phyloP scores from a whole-genome alignment of 2,888 invertebrate genomes.

The Ichneumoninae sp. region DNA sequence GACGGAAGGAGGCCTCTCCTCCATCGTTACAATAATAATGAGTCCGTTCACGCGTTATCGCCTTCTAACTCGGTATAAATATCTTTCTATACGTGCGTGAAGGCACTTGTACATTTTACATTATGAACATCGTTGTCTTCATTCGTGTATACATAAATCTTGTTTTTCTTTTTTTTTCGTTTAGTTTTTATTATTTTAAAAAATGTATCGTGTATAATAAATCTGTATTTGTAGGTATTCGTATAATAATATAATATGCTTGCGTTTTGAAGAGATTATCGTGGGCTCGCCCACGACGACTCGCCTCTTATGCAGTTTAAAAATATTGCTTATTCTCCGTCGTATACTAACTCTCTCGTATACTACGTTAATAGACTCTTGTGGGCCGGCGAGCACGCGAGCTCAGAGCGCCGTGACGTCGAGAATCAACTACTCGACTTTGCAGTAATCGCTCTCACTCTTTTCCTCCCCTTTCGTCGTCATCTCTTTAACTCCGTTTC shows the following conservation, averaged over 20 bases:
- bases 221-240: conserved; percentile 55
- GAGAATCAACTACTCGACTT: conserved; percentile 64
- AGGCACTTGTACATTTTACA: conserved; percentile 52
- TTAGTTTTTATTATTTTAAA: not conserved
- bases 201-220: conserved; percentile 58
- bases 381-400: conserved; percentile 74
- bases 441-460: conserved; percentile 56
- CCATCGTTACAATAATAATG: conserved; percentile 28
- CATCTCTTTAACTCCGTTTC: conserved; percentile 26
- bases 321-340: conserved; percentile 75
- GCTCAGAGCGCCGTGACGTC: conserved; percentile 63
- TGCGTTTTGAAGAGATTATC: conserved; percentile 54
- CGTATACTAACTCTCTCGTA: conserved; percentile 63
- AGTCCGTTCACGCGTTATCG: conserved; percentile 34
- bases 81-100: conserved; percentile 41
- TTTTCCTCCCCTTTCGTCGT: conserved; percentile 20
- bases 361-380: conserved; percentile 80
- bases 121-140: conserved; percentile 55
- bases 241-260: conserved; percentile 61
- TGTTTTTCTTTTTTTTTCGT: conserved; percentile 5
- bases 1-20: conserved; percentile 18
- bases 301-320: conserved; percentile 72
- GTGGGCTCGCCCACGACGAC: conserved; percentile 72
- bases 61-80: conserved; percentile 54
- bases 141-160: conserved; percentile 60